Base-by-base conservation (phyloP, 2,797 vertebrate genomes). In the Enteromius trimaculatus region DNA sequence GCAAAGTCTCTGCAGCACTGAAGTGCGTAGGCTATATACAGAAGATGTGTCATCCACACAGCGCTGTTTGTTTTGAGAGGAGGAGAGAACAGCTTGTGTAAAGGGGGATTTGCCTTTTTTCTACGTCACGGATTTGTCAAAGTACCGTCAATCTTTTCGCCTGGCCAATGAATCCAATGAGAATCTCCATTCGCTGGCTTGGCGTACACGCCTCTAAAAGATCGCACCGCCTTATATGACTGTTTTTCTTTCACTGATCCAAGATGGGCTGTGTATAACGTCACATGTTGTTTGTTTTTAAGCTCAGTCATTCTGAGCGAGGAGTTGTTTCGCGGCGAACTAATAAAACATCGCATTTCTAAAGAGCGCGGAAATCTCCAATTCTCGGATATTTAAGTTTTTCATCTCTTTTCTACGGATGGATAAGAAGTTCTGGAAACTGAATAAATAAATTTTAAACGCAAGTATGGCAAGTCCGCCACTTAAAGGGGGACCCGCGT, bases 201-300 rank as follows among this genome's bases (percentile, higher is more conserved):
- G 89, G 89, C 90, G 91, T 90, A 85, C 90, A 92, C 93, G 88
- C 90, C 88, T 92, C 89, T 81, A 90, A 92, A 87, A 86, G 87
- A 58, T 91, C 77, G 90, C 93, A 85, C 95, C 95, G 93, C 95
- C 93, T 93, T 93, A 92, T 88, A 89, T 91, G 93, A 90, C 92
- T 89, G 94, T 93, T 93, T 90, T 91, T 91, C 93, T 92, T 93
- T 92, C 92, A 92, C 92, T 92, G 93, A 92, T 90, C 90, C 88
- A 92, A 90, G 90, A 92, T 93, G 71, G 92, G 88, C 92, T 93
- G 94, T 92, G 94, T 95, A 92, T 92, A 90, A 93, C 94, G 96
- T 98, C 97, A 98, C 96, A 96, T 97, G 97, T 96, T 97, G 96
- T 98, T 96, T 96, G 96, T 93, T 95, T 96, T 93, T 95, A 93